These are phyloP conservation scores for Pyrrhia umbra DNA, from an alignment of 2,888 invertebrate species.

Conservation along the genomic window DNA sequence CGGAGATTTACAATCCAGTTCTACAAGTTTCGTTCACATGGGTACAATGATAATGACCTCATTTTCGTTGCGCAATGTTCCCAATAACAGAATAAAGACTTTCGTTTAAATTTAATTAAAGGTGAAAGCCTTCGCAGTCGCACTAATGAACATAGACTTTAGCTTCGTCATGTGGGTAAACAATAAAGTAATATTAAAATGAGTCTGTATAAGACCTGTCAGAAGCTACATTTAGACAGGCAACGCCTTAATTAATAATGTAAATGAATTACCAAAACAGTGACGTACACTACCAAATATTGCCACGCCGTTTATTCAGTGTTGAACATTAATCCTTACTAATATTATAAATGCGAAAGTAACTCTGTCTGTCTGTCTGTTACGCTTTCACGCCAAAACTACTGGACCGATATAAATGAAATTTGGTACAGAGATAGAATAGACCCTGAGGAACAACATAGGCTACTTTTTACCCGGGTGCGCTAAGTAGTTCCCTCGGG, in stretches of 20 bases:
- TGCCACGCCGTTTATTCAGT: constrained; percentile 6
- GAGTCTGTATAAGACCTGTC: background rate
- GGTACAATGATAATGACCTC: constrained; percentile 55
- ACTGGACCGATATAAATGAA: too few relatives aligned
- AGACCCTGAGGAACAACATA: too few relatives aligned
- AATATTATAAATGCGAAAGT: constrained; percentile 5
- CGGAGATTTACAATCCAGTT: constrained; percentile 41
- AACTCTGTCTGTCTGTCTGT: too few relatives aligned
- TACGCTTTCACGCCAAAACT: too few relatives aligned
- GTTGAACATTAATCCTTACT: constrained; percentile 14
- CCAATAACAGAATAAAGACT: constrained; percentile 19
- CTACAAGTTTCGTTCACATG: constrained; percentile 25
- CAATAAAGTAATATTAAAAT: background rate
- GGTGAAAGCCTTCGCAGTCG: constrained; percentile 15
- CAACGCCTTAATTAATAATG: constrained; percentile 27
- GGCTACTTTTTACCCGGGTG: too few relatives aligned
- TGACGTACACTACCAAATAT: constrained; percentile 32
- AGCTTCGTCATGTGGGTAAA: background rate
- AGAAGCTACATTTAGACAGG: constrained; percentile 4
- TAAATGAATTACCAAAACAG: constrained; percentile 38
- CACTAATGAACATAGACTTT: background rate
- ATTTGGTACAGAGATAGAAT: too few relatives aligned
- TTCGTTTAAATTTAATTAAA: background rate
- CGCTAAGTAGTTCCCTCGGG: too few relatives aligned
- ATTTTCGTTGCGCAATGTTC: constrained; percentile 39